phyloP scores from a whole-genome alignment of 2,797 vertebrate species.

The Molossus molossus region DNA sequence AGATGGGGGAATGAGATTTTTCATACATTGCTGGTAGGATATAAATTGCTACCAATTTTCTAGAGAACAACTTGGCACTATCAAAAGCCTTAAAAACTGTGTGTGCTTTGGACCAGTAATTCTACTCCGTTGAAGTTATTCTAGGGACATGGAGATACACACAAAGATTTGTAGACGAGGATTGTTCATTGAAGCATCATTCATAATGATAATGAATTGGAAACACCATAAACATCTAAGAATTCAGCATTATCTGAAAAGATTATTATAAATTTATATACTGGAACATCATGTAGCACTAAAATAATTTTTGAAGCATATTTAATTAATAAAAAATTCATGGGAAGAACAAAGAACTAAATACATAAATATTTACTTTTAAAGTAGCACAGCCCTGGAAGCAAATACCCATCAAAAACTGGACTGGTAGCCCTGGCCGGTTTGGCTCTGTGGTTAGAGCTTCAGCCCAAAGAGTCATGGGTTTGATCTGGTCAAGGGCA shows the following conservation, averaged over 20 bases:
- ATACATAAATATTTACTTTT: slow-evolving; percentile 53
- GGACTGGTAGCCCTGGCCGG: too few species aligned
- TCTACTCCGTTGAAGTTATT: slow-evolving; percentile 47
- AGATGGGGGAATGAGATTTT: not conserved
- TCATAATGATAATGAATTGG: slow-evolving; percentile 44
- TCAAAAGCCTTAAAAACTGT: slow-evolving; percentile 28
- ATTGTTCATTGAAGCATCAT: slow-evolving; percentile 17
- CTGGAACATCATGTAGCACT: not conserved
- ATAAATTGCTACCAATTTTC: slow-evolving; percentile 49
- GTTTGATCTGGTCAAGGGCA: too few species aligned
- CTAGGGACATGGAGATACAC: not conserved
- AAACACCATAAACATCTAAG: slow-evolving; percentile 38
- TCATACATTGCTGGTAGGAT: not conserved
- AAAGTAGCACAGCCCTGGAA: not conserved
- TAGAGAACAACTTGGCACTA: slow-evolving; percentile 8
- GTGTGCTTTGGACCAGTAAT: slow-evolving; percentile 20
- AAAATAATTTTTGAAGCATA: slow-evolving; percentile 37
- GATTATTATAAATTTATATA: slow-evolving; percentile 49
- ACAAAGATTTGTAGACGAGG: not conserved
- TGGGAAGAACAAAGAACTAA: slow-evolving; percentile 37
- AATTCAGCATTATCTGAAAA: slow-evolving; percentile 52
- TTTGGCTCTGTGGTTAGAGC: too few species aligned
- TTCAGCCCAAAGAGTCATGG: too few species aligned
- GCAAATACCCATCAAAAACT: not conserved
- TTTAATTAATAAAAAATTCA: slow-evolving; percentile 66